These are phyloP conservation scores for Heliopora coerulea DNA, from an alignment of 92 coral and sea anemone species.

Conservation along the genomic window DNA sequence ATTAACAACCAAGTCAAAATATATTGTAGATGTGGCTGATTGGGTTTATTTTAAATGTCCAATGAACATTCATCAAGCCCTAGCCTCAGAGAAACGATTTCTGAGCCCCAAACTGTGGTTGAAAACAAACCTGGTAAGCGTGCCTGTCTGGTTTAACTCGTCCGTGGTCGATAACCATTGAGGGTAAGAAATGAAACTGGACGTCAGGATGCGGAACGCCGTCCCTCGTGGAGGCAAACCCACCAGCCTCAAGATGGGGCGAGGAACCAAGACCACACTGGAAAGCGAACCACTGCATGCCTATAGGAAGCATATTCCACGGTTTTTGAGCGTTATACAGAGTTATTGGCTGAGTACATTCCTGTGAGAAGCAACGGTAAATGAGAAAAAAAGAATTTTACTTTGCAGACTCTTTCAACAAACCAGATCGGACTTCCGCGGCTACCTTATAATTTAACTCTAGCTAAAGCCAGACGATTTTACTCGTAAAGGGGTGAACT, in stretches of 20 bases:
- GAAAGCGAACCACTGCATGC: conserved; percentile 67
- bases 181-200: conserved; percentile 80
- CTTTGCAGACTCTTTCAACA: no score
- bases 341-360: conserved; percentile 77
- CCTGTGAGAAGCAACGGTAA: conserved; percentile 41
- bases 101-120: no score
- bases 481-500: no score
- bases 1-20: no score
- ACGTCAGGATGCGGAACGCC: conserved; percentile 77
- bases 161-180: conserved; percentile 70
- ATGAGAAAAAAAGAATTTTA: no score
- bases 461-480: no score
- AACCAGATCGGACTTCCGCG: no score
- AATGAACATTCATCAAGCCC: no score
- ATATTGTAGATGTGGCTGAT: no score
- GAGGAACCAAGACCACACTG: conserved; percentile 66
- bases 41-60: no score
- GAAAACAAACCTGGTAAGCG: conserved; percentile 67
- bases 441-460: no score
- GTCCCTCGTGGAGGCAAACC: conserved; percentile 68
- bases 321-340: conserved; percentile 65
- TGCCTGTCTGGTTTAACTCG: conserved; percentile 56
- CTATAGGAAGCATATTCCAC: conserved; percentile 74
- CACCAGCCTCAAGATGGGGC: conserved; percentile 82
- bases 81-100: no score